Base-by-base conservation (phyloP, 2,888 invertebrate genomes). In the Drosophila cognata region DNA sequence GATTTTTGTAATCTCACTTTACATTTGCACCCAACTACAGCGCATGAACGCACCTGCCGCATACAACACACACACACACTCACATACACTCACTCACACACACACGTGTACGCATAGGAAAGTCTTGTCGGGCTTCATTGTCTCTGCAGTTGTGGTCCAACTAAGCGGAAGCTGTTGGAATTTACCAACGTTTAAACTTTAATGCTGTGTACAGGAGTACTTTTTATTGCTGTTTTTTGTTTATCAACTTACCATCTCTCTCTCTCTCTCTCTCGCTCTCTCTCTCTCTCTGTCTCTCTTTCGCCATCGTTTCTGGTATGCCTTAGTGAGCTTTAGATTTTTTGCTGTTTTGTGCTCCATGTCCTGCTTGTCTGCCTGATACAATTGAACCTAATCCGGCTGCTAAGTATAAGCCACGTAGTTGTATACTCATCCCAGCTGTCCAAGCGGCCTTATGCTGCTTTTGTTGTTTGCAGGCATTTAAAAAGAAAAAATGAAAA, bases 371-470 rank as follows among this genome's bases (percentile, higher is more conserved):
- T 59, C 63, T 57, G 74, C 81, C 81, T 75, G 79, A 76, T 84
- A 77, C 86, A 89, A 87, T 89, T 88, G 89, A 89, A 85, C 87
- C 87, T 87, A 88, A 88, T 88, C 90, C 88, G 79, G 82, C 89
- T 84, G 90, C 82, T 88, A 87, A 82, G 90, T 84, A 87, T 88
- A 83, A 90, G 90, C 90, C 87, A 79, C 88, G 86, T 89, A 76
- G 89, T 87, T 86, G 80, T 88, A 76, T 89, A 80, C 87, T 84
- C 88, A 90, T 85, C 87, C 85, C 77, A 87, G 76, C 87, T 87
- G 89, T 89, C 85, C 88, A 88, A 87, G 79, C 88, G 88, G 89
- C 89, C 88, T 88, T 87, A 87, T 87, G 89, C 82, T 85, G 82
- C 89, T 89, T 82, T 82, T 87, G 79, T 89, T 87, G 87, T 89